A percentile compares a stretch with the other conserved stretches of the same genome.
Conservation (phyloP, 2,113 vertebrate genomes). For the Semnornis frantzii region DNA sequence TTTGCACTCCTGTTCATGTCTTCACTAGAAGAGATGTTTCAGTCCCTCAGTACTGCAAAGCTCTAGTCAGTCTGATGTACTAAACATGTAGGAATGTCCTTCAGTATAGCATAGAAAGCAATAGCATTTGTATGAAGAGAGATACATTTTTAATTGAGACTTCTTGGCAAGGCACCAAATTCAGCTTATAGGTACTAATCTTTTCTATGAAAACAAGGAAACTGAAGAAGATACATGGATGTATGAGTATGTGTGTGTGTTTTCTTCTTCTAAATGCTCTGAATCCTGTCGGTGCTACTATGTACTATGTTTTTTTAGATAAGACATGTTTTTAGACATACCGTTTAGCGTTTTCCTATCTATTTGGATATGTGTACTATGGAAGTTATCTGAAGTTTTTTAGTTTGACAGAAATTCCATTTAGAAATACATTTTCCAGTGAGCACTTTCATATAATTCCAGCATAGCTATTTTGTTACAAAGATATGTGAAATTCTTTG, state of each 20-base stretch:
- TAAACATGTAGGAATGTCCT: neutral
- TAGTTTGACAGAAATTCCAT: neutral
- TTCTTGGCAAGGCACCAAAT: neutral
- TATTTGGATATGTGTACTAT: neutral
- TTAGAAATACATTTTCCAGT: neutral
- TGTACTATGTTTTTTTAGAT: neutral
- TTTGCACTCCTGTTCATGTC: neutral
- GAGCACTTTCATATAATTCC: neutral
- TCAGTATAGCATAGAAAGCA: neutral
- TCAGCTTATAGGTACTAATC: neutral
- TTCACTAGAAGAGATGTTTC: neutral
- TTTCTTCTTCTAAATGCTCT: neutral
- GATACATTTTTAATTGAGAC: neutral
- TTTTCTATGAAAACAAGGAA: neutral
- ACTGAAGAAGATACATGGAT: neutral
- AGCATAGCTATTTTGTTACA: neutral
- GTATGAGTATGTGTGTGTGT: neutral
- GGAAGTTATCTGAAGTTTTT: neutral
- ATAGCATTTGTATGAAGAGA: neutral
- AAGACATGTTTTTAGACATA: neutral
- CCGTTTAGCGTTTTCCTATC: neutral
- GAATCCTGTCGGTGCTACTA: neutral
- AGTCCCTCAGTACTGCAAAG: fast-evolving
- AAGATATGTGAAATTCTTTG: neutral
- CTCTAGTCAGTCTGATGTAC: neutral